Evolutionary conservation across 2,113 vertebrate species (phyloP).

Genomic region (Paramisgurnus dabryanus): DNA sequence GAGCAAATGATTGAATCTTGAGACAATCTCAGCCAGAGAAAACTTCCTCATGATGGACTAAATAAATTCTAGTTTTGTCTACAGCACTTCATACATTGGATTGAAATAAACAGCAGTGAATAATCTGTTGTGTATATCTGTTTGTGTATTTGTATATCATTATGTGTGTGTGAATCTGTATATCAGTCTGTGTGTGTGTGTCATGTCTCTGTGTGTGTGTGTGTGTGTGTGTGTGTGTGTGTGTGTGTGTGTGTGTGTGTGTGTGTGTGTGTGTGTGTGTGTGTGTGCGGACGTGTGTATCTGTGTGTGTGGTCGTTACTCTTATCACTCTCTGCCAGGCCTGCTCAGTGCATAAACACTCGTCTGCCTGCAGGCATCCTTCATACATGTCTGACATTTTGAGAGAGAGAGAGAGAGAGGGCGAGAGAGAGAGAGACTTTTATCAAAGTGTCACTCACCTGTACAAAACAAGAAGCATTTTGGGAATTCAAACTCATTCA

Average conservation of each 20-base stretch:
- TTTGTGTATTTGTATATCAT: no score
- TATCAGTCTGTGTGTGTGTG: neutral
- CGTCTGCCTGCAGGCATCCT: slow-evolving; percentile 74
- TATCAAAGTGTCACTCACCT: slow-evolving; percentile 21
- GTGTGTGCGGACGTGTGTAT: slow-evolving; percentile 48
- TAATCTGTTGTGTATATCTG: no score
- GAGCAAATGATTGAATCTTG: no score
- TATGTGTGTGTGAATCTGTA: no score
- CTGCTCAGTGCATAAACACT: slow-evolving; percentile 66
- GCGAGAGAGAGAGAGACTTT: neutral
- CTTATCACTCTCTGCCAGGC: slow-evolving; percentile 77
- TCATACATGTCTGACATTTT: slow-evolving; percentile 71
- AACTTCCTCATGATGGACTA: no score
- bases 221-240: slow-evolving; percentile 15
- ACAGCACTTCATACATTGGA: neutral
- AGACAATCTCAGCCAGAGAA: no score
- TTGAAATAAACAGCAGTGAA: neutral
- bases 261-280: slow-evolving; percentile 13
- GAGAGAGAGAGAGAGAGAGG: slow-evolving; percentile 56
- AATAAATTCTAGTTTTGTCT: no score
- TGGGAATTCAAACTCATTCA: neutral
- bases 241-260: neutral
- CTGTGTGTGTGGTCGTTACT: slow-evolving; percentile 50
- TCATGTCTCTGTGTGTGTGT: slow-evolving; percentile 17
- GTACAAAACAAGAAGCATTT: slow-evolving; percentile 17